phyloP scores from a whole-genome alignment of 1,140 invertebrate species.

The Macrobrachium rosenbergii region DNA sequence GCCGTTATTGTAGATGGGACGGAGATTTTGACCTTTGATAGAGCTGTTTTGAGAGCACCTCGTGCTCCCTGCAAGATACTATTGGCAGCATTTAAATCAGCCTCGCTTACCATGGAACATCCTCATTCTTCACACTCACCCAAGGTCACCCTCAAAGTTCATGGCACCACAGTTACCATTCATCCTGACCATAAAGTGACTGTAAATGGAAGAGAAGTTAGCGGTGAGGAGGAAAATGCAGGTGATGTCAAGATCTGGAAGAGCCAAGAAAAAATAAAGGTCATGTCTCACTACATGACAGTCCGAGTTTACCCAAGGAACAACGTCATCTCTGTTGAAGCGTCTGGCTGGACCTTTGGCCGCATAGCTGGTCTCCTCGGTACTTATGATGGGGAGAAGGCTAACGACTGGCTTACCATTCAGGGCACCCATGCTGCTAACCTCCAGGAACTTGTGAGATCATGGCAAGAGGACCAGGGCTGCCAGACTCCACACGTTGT shows the following conservation, averaged over 20 bases:
- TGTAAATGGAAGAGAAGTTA: not conserved
- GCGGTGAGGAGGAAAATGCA: not conserved
- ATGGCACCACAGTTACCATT: not conserved
- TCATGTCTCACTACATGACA: not conserved
- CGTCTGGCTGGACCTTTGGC: not conserved
- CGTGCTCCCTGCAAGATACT: not conserved
- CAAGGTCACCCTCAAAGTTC: not conserved
- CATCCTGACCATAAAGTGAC: not conserved
- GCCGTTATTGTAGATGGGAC: not conserved
- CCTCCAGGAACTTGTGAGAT: not conserved
- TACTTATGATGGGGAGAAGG: not conserved
- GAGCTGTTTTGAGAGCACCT: not conserved
- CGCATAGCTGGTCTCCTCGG: not conserved
- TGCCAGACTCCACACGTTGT: not conserved
- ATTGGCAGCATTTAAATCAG: not conserved
- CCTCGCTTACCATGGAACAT: not conserved
- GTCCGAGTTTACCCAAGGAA: not conserved
- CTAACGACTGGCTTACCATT: not conserved
- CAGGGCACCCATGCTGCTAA: not conserved
- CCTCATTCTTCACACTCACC: not conserved
- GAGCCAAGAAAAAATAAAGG: not conserved
- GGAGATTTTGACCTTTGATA: constrained; percentile 6
- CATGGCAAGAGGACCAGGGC: not conserved
- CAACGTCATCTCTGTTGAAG: not conserved
- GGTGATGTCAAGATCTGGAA: not conserved